A percentile compares a stretch with the other conserved stretches of the same genome.
Evolutionary conservation across 2,113 vertebrate species (phyloP).

Genomic region (Anoura caudifer): DNA sequence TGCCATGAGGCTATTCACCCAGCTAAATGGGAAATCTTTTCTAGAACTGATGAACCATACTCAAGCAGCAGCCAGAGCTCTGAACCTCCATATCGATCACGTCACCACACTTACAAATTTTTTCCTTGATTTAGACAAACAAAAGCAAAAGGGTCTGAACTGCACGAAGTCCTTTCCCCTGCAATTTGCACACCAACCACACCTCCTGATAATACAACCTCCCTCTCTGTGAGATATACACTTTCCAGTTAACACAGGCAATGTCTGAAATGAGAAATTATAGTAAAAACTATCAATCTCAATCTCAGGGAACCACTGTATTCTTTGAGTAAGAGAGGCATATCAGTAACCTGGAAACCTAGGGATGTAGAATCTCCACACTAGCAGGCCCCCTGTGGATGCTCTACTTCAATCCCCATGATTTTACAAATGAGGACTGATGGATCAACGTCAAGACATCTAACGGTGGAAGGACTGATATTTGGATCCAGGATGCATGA

Average conservation of each 20-base stretch:
- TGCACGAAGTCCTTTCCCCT: neutral
- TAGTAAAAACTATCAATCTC: neutral
- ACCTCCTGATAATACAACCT: neutral
- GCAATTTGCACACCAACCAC: neutral
- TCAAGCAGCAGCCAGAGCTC: constrained; percentile 37
- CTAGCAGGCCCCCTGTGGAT: neutral
- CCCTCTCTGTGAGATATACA: neutral
- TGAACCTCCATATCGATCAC: constrained; percentile 25
- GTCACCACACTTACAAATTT: neutral
- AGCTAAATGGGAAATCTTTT: constrained; percentile 47
- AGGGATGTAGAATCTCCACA: neutral
- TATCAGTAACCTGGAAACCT: neutral
- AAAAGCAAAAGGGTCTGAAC: neutral
- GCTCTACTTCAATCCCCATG: neutral
- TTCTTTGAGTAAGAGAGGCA: neutral
- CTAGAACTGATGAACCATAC: constrained; percentile 51
- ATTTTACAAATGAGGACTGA: neutral
- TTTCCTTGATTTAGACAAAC: constrained; percentile 31
- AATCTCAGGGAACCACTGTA: neutral
- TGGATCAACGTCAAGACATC: neutral
- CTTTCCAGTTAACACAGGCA: neutral
- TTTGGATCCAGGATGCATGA: neutral
- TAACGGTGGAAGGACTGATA: neutral
- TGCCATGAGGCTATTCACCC: constrained; percentile 42
- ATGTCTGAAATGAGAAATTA: neutral